Conservation (phyloP, 1,140 invertebrate genomes). For the Saxidomus purpurata region DNA sequence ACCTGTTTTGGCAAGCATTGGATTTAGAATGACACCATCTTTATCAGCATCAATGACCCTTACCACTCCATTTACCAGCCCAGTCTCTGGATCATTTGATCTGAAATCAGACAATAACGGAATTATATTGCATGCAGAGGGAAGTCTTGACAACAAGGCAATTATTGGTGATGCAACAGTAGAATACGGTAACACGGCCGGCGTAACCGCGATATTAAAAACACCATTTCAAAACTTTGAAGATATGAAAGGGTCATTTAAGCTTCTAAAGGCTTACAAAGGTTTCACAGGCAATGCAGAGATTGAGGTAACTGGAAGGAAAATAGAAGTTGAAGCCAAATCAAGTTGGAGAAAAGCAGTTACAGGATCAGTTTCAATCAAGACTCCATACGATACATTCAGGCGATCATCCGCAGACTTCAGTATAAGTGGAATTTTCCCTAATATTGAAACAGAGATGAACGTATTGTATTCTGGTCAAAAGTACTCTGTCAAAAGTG, state of each 20-base stretch:
- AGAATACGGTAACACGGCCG: slow-evolving; percentile 12
- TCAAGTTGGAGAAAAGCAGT: slow-evolving; percentile 7
- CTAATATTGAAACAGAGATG: slow-evolving; percentile 20
- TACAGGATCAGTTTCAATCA: neutral
- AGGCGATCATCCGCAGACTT: slow-evolving; percentile 19
- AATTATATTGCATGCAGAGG: neutral
- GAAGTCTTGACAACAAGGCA: neutral
- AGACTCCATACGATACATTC: neutral
- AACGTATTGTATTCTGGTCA: neutral
- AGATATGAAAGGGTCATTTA: slow-evolving; percentile 24
- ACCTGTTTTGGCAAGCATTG: neutral
- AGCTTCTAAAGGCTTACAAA: neutral
- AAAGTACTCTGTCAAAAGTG: slow-evolving; percentile 7
- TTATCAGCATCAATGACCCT: neutral
- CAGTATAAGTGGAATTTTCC: slow-evolving; percentile 11
- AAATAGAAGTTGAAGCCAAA: neutral
- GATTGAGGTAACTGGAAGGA: neutral
- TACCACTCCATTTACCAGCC: neutral
- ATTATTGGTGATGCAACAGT: neutral
- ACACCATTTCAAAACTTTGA: slow-evolving; percentile 31
- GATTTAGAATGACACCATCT: neutral
- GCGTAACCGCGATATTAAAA: neutral
- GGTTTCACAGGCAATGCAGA: slow-evolving; percentile 1
- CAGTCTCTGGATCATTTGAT: slow-evolving; percentile 17
- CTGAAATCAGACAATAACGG: neutral